These are phyloP conservation scores for Peromyscus leucopus DNA, from an alignment of 2,113 vertebrate species.

Conservation along the genomic window DNA sequence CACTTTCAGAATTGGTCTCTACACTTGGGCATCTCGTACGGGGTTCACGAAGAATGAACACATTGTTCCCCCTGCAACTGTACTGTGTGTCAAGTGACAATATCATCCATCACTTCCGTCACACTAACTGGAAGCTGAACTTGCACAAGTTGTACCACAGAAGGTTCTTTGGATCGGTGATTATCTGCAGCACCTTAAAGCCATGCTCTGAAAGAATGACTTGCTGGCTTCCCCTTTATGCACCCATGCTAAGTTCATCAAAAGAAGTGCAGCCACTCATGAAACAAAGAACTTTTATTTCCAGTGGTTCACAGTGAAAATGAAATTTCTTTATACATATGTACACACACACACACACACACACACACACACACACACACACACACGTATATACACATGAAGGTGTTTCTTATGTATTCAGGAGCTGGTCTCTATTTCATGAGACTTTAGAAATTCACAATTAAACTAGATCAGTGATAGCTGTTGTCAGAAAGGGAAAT, in stretches of 20 bases:
- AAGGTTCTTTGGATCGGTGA: constrained; percentile 46
- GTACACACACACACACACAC: not conserved
- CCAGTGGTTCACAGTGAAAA: not conserved
- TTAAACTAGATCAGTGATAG: not conserved
- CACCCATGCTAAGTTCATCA: not conserved
- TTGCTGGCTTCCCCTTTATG: not conserved
- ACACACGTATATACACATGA: not conserved
- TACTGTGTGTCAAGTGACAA: constrained; percentile 74
- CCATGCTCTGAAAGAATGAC: not conserved
- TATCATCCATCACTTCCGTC: constrained; percentile 65
- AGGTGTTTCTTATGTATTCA: not conserved
- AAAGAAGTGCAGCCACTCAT: constrained; percentile 8
- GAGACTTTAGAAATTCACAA: constrained; percentile 7
- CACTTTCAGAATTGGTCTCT: constrained; percentile 67
- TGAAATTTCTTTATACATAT: not conserved
- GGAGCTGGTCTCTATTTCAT: not conserved
- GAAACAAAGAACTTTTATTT: constrained; percentile 5
- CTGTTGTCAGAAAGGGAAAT: not conserved
- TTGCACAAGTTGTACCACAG: not conserved
- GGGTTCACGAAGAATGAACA: constrained; percentile 76
- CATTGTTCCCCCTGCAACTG: constrained; percentile 55
- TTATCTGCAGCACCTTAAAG: constrained; percentile 55
- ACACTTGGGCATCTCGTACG: constrained; percentile 37
- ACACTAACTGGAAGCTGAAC: constrained; percentile 6
- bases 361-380: too few relatives aligned